Base-by-base conservation (phyloP, 2,797 vertebrate species). In the Buphagus erythrorhynchus region DNA sequence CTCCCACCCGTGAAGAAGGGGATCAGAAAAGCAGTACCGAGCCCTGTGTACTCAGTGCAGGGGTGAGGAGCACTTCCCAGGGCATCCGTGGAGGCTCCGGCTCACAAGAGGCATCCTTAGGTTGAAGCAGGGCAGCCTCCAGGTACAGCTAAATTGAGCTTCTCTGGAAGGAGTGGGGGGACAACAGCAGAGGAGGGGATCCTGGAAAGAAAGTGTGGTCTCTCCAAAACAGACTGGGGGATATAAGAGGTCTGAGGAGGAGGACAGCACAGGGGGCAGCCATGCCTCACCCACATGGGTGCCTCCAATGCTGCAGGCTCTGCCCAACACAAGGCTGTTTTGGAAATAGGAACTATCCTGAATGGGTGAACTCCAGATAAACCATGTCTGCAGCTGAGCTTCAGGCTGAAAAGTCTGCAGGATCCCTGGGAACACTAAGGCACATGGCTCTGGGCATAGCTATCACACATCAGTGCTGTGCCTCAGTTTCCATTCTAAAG, bases 61-160 rank as follows among this genome's bases (percentile, higher is more conserved):
- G 48, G 16, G 5, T 51, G 40, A 80, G 33, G 40, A 84, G 11
- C 21, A 9, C 45, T 78, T 92, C 20, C 48, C 57, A 51, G 51
- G 43, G 11, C 16, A 24, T 11, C 43, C 0, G 0, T 52, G 33
- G 45, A 71, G 20, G 31, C 25, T 89, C 12, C 75, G 36, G 33
- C 45, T 94, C 62, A 68, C 0, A 10, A 65, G 33, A 20, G 36
- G 9, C 17, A 51, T 77, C 22, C 18, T 83, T 58, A 29, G 31
- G 12, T 24, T 1, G 20, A 72, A 82, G 38, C 24, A 57, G 22
- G 31, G 19, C 68, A 85, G 15, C 12, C 25, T 45, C 22, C 2
- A 16, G 9, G 40, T 42, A n/a, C 0, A 1, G 20, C 21, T 51
- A 33, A 24, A 26, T 5, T 1, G 3, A 62, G 16, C 7, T 33